Conservation (phyloP, 2,888 invertebrate species). For the Tanytarsus gracilentus region DNA sequence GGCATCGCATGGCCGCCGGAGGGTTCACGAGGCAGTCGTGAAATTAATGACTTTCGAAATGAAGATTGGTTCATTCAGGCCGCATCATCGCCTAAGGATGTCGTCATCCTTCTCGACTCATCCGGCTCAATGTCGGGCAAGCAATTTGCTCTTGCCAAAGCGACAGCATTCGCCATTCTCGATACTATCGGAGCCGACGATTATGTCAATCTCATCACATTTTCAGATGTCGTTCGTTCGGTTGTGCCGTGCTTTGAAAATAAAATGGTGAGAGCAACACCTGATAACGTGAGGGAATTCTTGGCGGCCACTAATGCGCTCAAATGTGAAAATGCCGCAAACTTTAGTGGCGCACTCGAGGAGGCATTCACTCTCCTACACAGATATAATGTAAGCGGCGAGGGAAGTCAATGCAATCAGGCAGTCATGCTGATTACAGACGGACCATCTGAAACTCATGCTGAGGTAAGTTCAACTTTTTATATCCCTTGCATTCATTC, state of each 20-base stretch:
- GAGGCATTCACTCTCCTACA: constrained; percentile 86
- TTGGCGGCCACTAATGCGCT: constrained; percentile 66
- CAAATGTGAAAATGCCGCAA: constrained; percentile 71
- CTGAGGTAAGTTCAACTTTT: constrained; percentile 43
- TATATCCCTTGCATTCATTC: neutral
- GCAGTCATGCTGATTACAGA: constrained; percentile 96
- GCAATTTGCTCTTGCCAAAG: constrained; percentile 73
- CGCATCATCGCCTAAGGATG: constrained; percentile 93
- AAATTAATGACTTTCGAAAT: constrained; percentile 88
- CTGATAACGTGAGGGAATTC: constrained; percentile 71
- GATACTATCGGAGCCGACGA: constrained; percentile 95
- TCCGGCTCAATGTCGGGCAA: constrained; percentile 84
- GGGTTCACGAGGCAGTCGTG: constrained; percentile 62
- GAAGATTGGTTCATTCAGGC: constrained; percentile 96
- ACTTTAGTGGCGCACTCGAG: constrained; percentile 85
- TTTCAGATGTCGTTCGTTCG: constrained; percentile 73
- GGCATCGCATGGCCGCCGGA: constrained; percentile 47
- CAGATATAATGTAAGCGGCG: constrained; percentile 74
- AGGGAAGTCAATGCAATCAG: constrained; percentile 92
- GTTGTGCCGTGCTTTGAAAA: constrained; percentile 86
- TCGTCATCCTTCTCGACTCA: constrained; percentile 80
- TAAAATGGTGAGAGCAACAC: constrained; percentile 71
- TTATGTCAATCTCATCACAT: constrained; percentile 89
- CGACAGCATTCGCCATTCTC: constrained; percentile 79
- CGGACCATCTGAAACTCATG: constrained; percentile 66